These are phyloP conservation scores for Myiagra hebetior DNA, from an alignment of 2,113 vertebrate genomes.

Conservation along the genomic window DNA sequence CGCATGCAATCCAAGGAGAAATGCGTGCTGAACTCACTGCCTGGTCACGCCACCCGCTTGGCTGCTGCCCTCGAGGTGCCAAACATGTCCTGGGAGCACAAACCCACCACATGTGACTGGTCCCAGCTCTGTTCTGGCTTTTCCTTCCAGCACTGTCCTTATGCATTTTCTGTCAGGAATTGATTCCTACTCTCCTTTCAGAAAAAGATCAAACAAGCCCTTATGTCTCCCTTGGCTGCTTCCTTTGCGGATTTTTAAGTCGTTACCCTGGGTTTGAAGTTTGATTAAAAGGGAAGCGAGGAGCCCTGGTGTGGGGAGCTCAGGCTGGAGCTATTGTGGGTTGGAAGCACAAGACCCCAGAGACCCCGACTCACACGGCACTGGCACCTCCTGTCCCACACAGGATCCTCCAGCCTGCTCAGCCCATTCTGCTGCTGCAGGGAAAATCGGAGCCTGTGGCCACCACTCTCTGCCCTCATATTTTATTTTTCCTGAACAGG, in stretches of 20 bases:
- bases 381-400: not conserved
- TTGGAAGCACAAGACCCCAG: not conserved
- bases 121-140: not conserved
- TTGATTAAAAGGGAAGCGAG: not conserved
- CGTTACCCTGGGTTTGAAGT: not conserved
- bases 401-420: not conserved
- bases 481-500: not conserved
- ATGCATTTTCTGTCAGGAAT: not conserved
- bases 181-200: conserved; percentile 54
- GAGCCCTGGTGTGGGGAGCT: not conserved
- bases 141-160: not conserved
- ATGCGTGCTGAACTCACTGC: not conserved
- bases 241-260: not conserved
- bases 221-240: not conserved
- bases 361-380: rapidly evolving
- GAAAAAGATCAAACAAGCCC: conserved; percentile 57
- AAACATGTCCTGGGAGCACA: not conserved
- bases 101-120: rapidly evolving
- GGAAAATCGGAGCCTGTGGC: rapidly evolving
- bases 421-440: rapidly evolving
- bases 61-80: not conserved
- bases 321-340: not conserved
- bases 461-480: not conserved
- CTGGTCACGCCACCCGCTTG: rapidly evolving
- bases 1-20: not conserved